A percentile compares a stretch with the other conserved stretches of the same genome.
Evolutionary conservation across 1,140 invertebrate genomes (phyloP).

Genomic region (Apis dorsata): DNA sequence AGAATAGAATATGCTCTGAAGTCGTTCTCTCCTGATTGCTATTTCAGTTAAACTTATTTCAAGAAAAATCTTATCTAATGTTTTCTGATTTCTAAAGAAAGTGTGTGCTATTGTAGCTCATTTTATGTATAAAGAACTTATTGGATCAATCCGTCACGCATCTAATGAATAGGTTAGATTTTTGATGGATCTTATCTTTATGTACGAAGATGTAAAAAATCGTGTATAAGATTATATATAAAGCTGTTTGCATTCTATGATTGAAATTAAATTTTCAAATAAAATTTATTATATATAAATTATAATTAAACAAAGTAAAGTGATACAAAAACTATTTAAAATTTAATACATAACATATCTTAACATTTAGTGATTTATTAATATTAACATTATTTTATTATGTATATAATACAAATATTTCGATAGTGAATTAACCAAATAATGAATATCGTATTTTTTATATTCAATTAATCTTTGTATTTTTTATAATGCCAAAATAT

Average conservation of each 20-base stretch:
- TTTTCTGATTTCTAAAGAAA: conserved; percentile 16
- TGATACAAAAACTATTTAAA: neutral
- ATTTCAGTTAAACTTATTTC: conserved; percentile 58
- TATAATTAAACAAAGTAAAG: neutral
- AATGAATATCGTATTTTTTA: neutral
- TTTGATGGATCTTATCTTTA: conserved; percentile 27
- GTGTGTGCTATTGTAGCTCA: conserved; percentile 24
- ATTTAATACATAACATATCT: conserved; percentile 11
- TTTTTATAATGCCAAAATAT: neutral
- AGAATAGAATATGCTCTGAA: conserved; percentile 72
- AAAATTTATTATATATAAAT: conserved; percentile 15
- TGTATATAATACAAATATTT: conserved; percentile 6
- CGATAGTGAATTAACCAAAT: neutral
- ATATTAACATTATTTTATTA: neutral
- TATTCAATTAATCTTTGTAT: neutral
- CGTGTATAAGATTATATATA: conserved; percentile 19
- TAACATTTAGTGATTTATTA: neutral
- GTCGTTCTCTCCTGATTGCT: conserved; percentile 62
- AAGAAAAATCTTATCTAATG: conserved; percentile 49
- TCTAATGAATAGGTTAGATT: conserved; percentile 56
- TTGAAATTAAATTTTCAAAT: neutral
- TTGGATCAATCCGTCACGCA: conserved; percentile 15
- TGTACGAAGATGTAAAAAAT: conserved; percentile 20
- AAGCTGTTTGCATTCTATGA: conserved; percentile 1
- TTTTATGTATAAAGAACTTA: conserved; percentile 31